Evolutionary conservation across 2,888 invertebrate genomes (phyloP).

Genomic region (Hirudinaria manillensis): DNA sequence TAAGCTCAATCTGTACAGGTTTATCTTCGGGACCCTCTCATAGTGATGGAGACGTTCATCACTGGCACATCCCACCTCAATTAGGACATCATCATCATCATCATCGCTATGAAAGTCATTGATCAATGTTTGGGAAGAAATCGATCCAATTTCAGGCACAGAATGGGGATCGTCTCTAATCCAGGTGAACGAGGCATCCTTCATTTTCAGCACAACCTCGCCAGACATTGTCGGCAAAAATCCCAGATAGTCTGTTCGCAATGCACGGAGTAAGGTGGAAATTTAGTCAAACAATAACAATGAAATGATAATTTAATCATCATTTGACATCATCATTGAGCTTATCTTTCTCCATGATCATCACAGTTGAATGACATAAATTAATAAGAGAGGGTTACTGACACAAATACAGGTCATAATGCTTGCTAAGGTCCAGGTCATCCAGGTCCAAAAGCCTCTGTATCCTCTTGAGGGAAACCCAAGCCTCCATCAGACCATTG

Average conservation of each 20-base stretch:
- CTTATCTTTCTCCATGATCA: too few relatives aligned
- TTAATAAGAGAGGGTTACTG: neutral
- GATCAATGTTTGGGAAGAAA: too few relatives aligned
- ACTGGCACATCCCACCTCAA: neutral
- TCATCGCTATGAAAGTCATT: conserved; percentile 1
- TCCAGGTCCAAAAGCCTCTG: conserved; percentile 61
- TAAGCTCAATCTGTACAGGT: conserved; percentile 3
- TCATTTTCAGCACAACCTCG: neutral
- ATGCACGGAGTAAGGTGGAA: neutral
- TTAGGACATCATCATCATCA: conserved; percentile 14
- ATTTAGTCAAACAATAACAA: neutral
- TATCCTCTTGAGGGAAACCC: conserved; percentile 84
- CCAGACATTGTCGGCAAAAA: neutral
- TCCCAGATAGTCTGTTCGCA: neutral
- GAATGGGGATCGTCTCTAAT: neutral
- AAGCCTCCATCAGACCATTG: conserved; percentile 89
- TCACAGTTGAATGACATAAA: too few relatives aligned
- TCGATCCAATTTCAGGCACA: too few relatives aligned
- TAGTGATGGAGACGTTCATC: neutral
- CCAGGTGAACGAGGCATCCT: conserved; percentile 5
- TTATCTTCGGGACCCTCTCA: neutral
- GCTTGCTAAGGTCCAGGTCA: neutral
- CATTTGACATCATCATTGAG: too few relatives aligned
- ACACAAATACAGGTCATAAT: neutral
- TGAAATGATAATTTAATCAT: too few relatives aligned